Evolutionary conservation across 2,888 invertebrate genomes (phyloP), one percentile per base, ranked within the genome.

Genomic region (Mongoloraphidia duomilia): DNA sequence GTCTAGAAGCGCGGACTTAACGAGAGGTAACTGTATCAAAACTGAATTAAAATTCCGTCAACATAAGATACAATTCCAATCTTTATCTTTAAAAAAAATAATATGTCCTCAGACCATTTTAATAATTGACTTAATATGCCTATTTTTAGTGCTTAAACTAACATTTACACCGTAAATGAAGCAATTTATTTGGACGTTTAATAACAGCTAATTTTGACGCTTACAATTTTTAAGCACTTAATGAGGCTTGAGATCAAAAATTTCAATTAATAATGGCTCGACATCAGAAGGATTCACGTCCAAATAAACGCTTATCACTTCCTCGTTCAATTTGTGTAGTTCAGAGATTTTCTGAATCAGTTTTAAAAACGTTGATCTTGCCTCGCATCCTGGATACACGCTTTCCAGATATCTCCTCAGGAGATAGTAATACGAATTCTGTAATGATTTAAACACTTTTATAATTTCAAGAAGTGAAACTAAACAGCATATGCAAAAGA

Each of bases 181-280:
- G 26, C 26, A 26, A n/a, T 26, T 26, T 26, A 26, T 26, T 26
- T 26, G 26, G 26, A 26, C 26, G 26, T 26, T 26, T 26, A 26
- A 26, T 26, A 26, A 26, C 26, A 26, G 26, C 26, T 26, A 26
- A 6, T 26, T 26, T 26, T 26, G 26, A 26, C 26, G 26, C 26
- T 26, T 26, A 3, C 6, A 26, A 26, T 26, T n/a, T n/a, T n/a
- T 26, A 26, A 26, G 26, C 26, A 26, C 5, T 63, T 58, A 69
- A 53, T 68, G 68, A 62, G 71, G 81, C 62, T 92, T 92, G 53
- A 95, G 74, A 71, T 95, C 94, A 60, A 96, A 92, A 62, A 96
- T 92, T 75, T 96, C 95, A 65, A 94, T 84, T 42, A 96, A 73
- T 37, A 96, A 71, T 0, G 95, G 96, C 60, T 94, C 94, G 41